These are phyloP conservation scores for Arrhopalites spinosus DNA, from an alignment of 2,888 invertebrate genomes.

Conservation along the genomic window DNA sequence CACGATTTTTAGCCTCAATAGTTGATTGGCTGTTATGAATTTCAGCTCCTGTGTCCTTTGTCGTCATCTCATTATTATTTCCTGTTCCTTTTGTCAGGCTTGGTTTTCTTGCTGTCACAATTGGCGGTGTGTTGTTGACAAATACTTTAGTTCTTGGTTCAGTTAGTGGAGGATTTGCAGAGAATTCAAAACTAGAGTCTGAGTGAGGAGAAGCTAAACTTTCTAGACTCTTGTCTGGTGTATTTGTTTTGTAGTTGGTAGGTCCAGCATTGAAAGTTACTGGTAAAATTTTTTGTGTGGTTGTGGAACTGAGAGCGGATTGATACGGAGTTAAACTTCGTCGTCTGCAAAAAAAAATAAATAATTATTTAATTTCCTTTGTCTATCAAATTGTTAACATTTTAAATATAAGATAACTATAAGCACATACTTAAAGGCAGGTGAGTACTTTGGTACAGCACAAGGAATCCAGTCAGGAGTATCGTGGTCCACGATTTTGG, in stretches of 20 bases:
- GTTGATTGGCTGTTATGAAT: conserved; percentile 59
- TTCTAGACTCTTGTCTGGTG: conserved; percentile 63
- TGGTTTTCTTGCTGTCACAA: conserved; percentile 33
- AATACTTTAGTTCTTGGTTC: not conserved
- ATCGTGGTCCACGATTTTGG: conserved; percentile 34
- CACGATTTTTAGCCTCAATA: not conserved
- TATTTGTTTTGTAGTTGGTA: conserved; percentile 25
- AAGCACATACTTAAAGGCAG: too few relatives aligned
- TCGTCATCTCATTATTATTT: conserved; percentile 36
- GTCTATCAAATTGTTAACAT: too few relatives aligned
- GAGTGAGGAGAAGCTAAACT: conserved; percentile 67
- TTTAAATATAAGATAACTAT: too few relatives aligned
- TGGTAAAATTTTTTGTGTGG: conserved; percentile 23
- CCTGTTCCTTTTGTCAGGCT: conserved; percentile 15
- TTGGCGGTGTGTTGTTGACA: conserved; percentile 7
- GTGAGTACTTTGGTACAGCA: conserved; percentile 75
- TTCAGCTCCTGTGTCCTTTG: conserved; percentile 45
- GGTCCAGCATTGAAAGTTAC: conserved; percentile 29
- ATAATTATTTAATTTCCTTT: too few relatives aligned
- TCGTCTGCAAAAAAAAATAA: too few relatives aligned
- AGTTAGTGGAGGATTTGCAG: conserved; percentile 7
- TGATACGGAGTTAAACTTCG: conserved; percentile 72
- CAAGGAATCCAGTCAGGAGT: conserved; percentile 51
- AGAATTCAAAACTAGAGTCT: conserved; percentile 65
- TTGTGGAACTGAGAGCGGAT: conserved; percentile 40